phyloP scores from a whole-genome alignment of 1,140 invertebrate species.

The Hyposmocoma kahamanoa region DNA sequence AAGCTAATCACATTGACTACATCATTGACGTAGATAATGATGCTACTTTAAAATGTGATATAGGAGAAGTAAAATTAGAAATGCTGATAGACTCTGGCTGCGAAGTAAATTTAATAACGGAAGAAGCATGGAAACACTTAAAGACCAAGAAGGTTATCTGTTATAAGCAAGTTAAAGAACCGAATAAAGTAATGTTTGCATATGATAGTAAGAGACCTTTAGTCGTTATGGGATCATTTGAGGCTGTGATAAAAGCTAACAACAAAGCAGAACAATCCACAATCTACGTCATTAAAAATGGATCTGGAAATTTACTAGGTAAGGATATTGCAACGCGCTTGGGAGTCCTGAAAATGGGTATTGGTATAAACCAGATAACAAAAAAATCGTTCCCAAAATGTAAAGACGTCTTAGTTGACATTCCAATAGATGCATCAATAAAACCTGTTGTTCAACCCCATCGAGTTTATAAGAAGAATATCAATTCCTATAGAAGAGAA shows the following conservation, averaged over 20 bases:
- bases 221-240: conserved; percentile 4
- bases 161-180: background rate
- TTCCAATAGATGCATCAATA: background rate
- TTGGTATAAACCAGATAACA: conserved; percentile 1
- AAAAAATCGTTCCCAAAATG: conserved; percentile 4
- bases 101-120: conserved; percentile 5
- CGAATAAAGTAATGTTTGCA: background rate
- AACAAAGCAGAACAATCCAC: background rate
- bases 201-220: conserved; percentile 8
- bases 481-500: conserved; percentile 3
- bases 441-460: conserved; percentile 2
- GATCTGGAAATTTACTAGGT: conserved; percentile 6
- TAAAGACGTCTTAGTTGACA: conserved; percentile 4
- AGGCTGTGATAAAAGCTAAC: background rate
- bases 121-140: conserved; percentile 5
- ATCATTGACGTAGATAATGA: conserved; percentile 7
- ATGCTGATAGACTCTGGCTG: conserved; percentile 9
- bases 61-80: conserved; percentile 6
- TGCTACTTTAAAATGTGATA: background rate
- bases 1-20: background rate
- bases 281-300: conserved; percentile 7
- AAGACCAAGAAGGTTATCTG: background rate
- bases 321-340: background rate
- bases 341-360: conserved; percentile 4
- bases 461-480: conserved; percentile 5